Evolutionary conservation across 1,140 invertebrate species (phyloP).

Genomic region (Condylostylus longicornis): DNA sequence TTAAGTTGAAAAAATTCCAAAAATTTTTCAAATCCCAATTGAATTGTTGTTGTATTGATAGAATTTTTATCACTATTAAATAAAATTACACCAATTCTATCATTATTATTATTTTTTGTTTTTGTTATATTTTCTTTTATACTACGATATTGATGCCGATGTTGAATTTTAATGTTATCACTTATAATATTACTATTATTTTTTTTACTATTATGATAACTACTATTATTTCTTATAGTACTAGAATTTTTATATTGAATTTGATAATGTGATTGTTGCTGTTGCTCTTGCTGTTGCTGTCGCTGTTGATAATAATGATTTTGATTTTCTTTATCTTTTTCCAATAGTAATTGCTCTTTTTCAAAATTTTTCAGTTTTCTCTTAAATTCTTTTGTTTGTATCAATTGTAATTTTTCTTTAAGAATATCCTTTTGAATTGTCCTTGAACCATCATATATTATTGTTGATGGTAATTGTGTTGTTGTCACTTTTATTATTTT

Average conservation of each 20-base stretch:
- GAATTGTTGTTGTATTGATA: constrained; percentile 25
- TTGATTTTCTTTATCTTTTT: neutral
- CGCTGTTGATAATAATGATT: neutral
- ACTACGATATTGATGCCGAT: neutral
- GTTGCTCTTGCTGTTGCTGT: constrained; percentile 1
- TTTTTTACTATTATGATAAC: too few relatives aligned
- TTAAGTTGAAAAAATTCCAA: constrained; percentile 26
- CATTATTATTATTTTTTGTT: constrained; percentile 1
- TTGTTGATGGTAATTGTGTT: too few relatives aligned
- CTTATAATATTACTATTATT: too few relatives aligned
- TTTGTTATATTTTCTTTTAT: neutral
- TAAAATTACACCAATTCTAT: constrained; percentile 19
- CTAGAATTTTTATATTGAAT: too few relatives aligned
- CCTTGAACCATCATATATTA: neutral
- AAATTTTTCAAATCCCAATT: constrained; percentile 25
- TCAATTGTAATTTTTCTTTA: neutral
- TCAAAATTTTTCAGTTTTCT: too few relatives aligned
- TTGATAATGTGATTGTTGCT: too few relatives aligned
- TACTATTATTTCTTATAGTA: too few relatives aligned
- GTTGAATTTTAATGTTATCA: neutral
- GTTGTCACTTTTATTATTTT: too few relatives aligned
- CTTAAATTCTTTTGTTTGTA: too few relatives aligned
- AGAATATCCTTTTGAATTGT: neutral
- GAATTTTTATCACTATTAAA: constrained; percentile 20
- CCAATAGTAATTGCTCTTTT: neutral